These are phyloP conservation scores for Formicarius rufipectus DNA, from an alignment of 2,113 vertebrate genomes.

Conservation along the genomic window DNA sequence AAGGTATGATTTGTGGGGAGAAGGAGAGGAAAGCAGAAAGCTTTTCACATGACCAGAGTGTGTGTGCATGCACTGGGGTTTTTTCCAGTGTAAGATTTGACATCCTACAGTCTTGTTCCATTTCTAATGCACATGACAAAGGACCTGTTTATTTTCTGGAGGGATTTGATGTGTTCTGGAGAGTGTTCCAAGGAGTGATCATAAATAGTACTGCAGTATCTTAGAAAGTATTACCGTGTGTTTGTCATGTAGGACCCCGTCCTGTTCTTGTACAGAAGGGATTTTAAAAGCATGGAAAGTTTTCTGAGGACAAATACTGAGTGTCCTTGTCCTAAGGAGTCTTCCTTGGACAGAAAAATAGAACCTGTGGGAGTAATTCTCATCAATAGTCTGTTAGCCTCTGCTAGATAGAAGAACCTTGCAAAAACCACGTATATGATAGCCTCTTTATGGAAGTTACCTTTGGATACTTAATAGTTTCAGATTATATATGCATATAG, in stretches of 20 bases:
- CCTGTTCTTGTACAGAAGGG: background rate
- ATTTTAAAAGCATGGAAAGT: background rate
- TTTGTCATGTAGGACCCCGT: background rate
- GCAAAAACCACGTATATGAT: background rate
- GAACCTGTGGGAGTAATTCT: background rate
- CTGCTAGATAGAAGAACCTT: background rate
- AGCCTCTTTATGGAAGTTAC: background rate
- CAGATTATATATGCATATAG: background rate
- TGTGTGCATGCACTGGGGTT: background rate
- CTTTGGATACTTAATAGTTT: background rate
- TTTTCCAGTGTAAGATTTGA: background rate
- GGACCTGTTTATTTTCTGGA: background rate
- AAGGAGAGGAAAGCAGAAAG: background rate
- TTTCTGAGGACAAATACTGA: background rate
- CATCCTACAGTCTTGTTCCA: background rate
- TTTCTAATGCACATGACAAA: background rate
- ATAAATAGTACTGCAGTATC: background rate
- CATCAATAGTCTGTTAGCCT: background rate
- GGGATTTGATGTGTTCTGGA: background rate
- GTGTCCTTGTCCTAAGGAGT: background rate
- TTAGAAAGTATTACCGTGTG: background rate
- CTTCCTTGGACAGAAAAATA: background rate
- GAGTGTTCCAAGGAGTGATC: background rate
- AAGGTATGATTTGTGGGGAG: background rate
- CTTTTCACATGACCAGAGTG: accelerated